Evolutionary conservation across 2,797 vertebrate species (phyloP), one percentile per base, ranked within the genome.

Genomic region (Ptychobarbus kaznakovi): DNA sequence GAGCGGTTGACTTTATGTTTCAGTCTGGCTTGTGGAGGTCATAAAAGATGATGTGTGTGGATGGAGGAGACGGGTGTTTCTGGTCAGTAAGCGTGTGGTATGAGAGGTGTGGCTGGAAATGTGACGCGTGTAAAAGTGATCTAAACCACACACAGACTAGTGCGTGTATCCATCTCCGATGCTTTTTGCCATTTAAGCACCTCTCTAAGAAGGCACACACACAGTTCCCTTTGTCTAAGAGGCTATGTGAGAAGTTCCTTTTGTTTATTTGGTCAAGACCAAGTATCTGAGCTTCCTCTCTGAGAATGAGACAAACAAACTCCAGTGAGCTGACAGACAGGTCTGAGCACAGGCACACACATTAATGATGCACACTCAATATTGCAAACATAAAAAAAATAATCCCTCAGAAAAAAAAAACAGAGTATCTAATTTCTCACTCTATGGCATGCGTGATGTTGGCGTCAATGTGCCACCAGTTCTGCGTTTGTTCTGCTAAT

Each of bases 261-360:
- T 32, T 75, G 84, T 81, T 80, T 86, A 58, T 86, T 80, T 86
- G 61, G 61, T 56, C 49, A 68, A 5, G 46, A 77, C 61, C n/a
- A 77, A 78, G 68, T 81, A 56, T 81, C 49, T 25, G 51, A 77
- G 63, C 32, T 77, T 69, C 49, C 74, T 78, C 38, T 70, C 25
- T 56, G 11, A 32, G 44, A 75, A 76, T 80, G 86, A 89, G 88
- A 89, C 42, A 79, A 84, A 77, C 73, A 84, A 86, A 86, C 86
- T 88, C 81, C 65, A 78, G 83, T 61, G 44, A 70, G 65, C 58
- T 65, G 51, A 65, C 44, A 72, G 61, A 78, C 53, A 85, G 38
- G n/a, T 79, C 76, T 78, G 76, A 49, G 44, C n/a, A 8, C 22
- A 56, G 32, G 65, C 44, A 42, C 11, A 76, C 85, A 56, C 72